phyloP scores from a whole-genome alignment of 2,113 vertebrate genomes.

The Eretmochelys imbricata region DNA sequence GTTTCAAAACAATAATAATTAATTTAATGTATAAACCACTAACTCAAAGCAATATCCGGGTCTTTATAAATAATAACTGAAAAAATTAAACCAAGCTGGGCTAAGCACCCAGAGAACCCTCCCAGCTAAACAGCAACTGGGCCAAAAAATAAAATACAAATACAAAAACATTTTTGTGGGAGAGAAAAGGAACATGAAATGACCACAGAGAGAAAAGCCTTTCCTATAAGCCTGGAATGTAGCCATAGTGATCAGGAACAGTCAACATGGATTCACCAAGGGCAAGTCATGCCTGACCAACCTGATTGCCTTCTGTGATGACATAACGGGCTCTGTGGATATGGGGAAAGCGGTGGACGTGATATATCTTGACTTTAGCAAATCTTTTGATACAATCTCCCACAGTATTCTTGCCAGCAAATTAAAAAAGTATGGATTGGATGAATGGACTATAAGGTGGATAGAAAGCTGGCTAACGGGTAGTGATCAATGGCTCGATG shows the following conservation, averaged over 20 bases:
- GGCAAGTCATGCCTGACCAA: too few relatives aligned
- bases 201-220: neutral
- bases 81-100: neutral
- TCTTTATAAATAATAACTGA: neutral
- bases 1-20: neutral
- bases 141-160: neutral
- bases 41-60: neutral
- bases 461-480: too few relatives aligned
- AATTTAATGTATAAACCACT: neutral
- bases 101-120: neutral
- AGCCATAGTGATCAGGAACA: neutral
- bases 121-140: neutral
- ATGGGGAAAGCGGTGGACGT: too few relatives aligned
- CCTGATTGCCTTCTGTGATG: too few relatives aligned
- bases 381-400: too few relatives aligned
- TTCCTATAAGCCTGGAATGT: neutral
- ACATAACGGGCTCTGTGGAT: too few relatives aligned
- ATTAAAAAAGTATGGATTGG: too few relatives aligned
- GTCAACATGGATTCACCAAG: too few relatives aligned
- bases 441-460: too few relatives aligned
- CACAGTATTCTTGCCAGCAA: too few relatives aligned
- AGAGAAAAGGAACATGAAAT: neutral
- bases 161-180: neutral
- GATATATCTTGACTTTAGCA: too few relatives aligned
- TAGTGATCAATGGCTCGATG: too few relatives aligned